Conservation (phyloP, 2,888 invertebrate species). For the Argyresthia albistria region DNA sequence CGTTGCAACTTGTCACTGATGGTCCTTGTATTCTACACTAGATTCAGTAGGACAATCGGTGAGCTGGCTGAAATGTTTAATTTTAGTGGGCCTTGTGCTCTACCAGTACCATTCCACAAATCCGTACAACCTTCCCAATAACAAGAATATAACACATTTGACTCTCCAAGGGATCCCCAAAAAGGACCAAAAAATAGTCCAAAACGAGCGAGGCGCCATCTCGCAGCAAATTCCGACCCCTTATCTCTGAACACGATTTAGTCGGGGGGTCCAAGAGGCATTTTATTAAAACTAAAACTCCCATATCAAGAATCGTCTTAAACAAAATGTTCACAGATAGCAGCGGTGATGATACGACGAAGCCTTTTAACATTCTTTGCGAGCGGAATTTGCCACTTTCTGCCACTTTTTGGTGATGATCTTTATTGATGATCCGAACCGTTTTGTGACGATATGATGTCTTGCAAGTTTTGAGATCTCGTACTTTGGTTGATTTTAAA, state of each 20-base stretch:
- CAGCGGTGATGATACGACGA: not conserved
- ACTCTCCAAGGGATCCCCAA: not conserved
- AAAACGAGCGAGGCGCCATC: not conserved
- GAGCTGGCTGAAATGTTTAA: too few relatives aligned
- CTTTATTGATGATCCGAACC: not conserved
- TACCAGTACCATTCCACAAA: too few relatives aligned
- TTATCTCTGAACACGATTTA: not conserved
- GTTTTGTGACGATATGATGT: not conserved
- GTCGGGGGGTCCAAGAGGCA: not conserved
- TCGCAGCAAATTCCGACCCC: not conserved
- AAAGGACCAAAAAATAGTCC: not conserved
- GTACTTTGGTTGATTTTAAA: too few relatives aligned
- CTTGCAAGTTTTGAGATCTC: not conserved
- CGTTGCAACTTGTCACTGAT: too few relatives aligned
- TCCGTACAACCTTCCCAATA: too few relatives aligned
- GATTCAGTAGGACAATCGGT: too few relatives aligned
- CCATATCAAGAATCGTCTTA: not conserved
- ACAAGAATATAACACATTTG: not conserved
- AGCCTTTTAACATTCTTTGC: constrained; percentile 1
- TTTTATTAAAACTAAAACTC: not conserved
- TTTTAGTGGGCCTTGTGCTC: too few relatives aligned
- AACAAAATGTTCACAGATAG: not conserved
- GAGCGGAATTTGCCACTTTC: not conserved
- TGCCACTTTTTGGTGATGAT: not conserved
- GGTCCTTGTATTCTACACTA: too few relatives aligned